A percentile compares a stretch with the other conserved stretches of the same genome.
Conservation (phyloP, 2,888 invertebrate species). For the Heliconius ismenius region DNA sequence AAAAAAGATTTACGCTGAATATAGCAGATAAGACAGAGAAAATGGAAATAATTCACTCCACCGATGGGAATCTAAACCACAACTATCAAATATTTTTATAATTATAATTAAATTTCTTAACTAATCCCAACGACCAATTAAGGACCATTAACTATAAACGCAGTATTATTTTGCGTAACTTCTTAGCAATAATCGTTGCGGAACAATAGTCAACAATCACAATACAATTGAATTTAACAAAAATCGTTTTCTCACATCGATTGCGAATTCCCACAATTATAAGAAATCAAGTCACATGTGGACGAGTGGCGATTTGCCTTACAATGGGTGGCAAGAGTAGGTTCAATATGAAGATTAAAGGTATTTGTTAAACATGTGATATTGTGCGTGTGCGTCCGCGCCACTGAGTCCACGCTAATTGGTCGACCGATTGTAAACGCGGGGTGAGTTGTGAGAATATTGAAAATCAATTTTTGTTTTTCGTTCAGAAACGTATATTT, state of each 20-base stretch:
- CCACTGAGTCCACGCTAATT: conserved; percentile 53
- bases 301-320: conserved; percentile 68
- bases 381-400: conserved; percentile 64
- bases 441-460: conserved; percentile 50
- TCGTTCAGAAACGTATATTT: not conserved
- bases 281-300: conserved; percentile 57
- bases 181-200: not conserved
- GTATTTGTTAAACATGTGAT: conserved; percentile 74
- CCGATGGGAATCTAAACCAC: too few species aligned
- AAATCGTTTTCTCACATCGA: conserved; percentile 64
- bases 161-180: conserved; percentile 14
- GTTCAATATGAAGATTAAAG: conserved; percentile 64
- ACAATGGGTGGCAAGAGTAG: conserved; percentile 63
- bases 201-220: conserved; percentile 16
- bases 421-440: conserved; percentile 54
- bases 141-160: conserved; percentile 3
- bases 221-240: conserved; percentile 44
- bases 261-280: conserved; percentile 73
- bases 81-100: not conserved
- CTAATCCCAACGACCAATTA: not conserved
- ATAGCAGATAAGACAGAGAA: too few species aligned
- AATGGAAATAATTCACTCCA: too few species aligned
- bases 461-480: conserved; percentile 28
- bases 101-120: not conserved
- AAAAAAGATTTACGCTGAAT: too few species aligned